Conservation (phyloP, 2,797 vertebrate species). For the Onychomys torridus region DNA sequence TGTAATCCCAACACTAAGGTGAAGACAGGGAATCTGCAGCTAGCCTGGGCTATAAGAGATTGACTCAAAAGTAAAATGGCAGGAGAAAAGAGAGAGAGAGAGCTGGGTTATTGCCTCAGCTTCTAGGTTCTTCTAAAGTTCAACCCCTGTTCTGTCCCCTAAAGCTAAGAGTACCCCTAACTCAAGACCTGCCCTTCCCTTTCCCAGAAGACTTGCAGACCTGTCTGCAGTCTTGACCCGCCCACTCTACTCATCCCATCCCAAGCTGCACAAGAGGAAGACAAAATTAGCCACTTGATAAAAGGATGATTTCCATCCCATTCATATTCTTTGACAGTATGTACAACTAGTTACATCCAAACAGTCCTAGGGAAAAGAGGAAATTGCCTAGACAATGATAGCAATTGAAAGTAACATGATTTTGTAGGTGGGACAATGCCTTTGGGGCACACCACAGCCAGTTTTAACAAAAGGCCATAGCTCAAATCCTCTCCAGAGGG, state of each 20-base stretch:
- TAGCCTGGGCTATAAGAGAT: neutral
- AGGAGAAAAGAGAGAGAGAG: neutral
- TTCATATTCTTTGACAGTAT: neutral
- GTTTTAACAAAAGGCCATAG: neutral
- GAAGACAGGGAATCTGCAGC: neutral
- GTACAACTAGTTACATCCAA: neutral
- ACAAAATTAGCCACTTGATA: fast-evolving
- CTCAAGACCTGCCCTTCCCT: neutral
- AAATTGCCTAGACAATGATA: neutral
- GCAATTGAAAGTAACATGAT: neutral
- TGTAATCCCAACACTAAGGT: neutral
- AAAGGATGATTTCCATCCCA: neutral
- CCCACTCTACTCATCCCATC: neutral
- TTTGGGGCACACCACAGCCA: neutral
- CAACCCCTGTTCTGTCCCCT: neutral
- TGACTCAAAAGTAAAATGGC: neutral
- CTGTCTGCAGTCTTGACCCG: neutral
- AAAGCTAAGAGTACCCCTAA: neutral
- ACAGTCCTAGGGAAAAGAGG: neutral
- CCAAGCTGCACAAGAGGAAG: neutral
- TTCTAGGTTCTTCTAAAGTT: neutral
- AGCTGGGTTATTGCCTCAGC: neutral
- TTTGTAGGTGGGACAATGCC: neutral
- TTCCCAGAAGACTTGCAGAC: neutral
- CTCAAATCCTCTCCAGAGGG: neutral